These are phyloP conservation scores for Coryphaenoides rupestris DNA, from an alignment of 2,113 vertebrate genomes.

Conservation along the genomic window DNA sequence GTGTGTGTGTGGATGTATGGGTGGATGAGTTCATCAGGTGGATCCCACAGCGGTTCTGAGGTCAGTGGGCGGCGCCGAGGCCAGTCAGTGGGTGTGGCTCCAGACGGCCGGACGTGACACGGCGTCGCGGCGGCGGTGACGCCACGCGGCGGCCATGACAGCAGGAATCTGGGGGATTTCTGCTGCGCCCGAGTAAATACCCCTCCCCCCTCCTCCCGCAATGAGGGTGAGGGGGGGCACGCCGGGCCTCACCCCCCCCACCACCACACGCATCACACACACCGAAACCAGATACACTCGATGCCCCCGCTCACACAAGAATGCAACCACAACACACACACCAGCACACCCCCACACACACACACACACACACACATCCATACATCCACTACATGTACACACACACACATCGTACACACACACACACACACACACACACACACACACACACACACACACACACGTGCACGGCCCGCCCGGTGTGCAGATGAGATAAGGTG, in stretches of 20 bases:
- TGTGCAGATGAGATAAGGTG: constrained; percentile 53
- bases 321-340: constrained; percentile 46
- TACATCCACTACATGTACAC: too few species aligned
- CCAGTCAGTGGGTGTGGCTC: too few species aligned
- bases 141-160: constrained; percentile 48
- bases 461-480: constrained; percentile 1
- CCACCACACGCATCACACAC: constrained; percentile 5
- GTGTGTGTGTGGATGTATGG: too few species aligned
- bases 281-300: constrained; percentile 71
- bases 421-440: too few species aligned
- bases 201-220: constrained; percentile 2
- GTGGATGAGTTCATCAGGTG: too few species aligned
- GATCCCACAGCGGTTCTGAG: too few species aligned
- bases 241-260: too few species aligned
- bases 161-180: constrained; percentile 78
- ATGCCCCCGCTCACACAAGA: constrained; percentile 62
- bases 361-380: background rate
- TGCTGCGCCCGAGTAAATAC: constrained; percentile 70
- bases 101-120: too few species aligned
- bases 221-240: constrained; percentile 68
- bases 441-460: constrained; percentile 12
- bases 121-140: constrained; percentile 12
- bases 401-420: constrained; percentile 15
- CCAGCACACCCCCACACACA: too few species aligned
- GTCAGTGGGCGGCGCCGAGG: too few species aligned